A percentile compares a stretch with the other conserved stretches of the same genome.
These are phyloP conservation scores for Hermaeophaga mercurialis DNA, from an alignment of 2,888 invertebrate genomes.

Conservation along the genomic window DNA sequence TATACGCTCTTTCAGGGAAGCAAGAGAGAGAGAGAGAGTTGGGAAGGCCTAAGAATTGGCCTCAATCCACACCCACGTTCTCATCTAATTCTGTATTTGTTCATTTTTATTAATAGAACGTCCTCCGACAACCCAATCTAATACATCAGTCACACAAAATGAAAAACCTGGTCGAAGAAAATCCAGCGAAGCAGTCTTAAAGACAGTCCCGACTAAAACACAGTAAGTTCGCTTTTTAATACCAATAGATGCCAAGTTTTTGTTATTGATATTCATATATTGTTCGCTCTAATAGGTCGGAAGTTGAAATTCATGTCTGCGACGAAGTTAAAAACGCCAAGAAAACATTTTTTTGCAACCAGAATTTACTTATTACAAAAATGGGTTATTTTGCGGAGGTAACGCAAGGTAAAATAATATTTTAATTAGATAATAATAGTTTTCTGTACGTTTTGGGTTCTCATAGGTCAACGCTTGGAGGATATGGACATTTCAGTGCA, in stretches of 20 bases:
- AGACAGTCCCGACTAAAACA: constrained; percentile 55
- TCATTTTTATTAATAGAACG: not conserved
- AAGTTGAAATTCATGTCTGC: constrained; percentile 93
- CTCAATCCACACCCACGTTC: too few relatives aligned
- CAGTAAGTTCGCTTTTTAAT: constrained; percentile 55
- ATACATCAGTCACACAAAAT: constrained; percentile 18
- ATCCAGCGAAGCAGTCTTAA: constrained; percentile 50
- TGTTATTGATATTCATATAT: too few relatives aligned
- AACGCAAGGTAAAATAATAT: constrained; percentile 66
- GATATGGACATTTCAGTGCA: constrained; percentile 89
- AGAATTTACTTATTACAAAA: constrained; percentile 82
- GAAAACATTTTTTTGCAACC: constrained; percentile 87
- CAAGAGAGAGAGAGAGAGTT: too few relatives aligned
- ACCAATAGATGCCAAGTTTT: constrained; percentile 5
- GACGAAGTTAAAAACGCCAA: constrained; percentile 91
- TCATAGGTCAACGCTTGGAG: constrained; percentile 50
- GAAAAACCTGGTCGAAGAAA: constrained; percentile 36
- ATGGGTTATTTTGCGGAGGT: constrained; percentile 96
- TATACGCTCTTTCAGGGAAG: too few relatives aligned
- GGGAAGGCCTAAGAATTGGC: too few relatives aligned
- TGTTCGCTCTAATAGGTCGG: too few relatives aligned
- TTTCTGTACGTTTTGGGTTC: too few relatives aligned
- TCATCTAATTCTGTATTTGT: too few relatives aligned
- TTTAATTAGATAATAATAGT: not conserved
- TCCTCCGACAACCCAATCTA: not conserved